Percentiles rank a stretch among this genome's conserved stretches.
phyloP scores from a whole-genome alignment of 2,797 vertebrate species.

The Arctocebus calabarensis region DNA sequence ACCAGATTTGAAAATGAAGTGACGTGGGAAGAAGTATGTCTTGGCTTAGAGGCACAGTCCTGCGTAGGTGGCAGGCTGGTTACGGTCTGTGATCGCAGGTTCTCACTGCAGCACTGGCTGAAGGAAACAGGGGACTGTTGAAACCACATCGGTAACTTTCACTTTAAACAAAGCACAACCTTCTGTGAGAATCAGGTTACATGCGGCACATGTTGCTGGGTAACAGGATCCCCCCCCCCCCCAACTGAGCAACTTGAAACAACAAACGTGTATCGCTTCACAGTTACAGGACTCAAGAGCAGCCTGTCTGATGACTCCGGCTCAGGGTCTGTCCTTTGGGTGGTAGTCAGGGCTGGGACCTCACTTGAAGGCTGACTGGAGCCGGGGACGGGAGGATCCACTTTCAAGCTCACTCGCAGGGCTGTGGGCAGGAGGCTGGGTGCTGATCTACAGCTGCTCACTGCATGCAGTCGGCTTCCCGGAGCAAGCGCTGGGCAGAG shows the following conservation, averaged over 20 bases:
- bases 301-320: too few species aligned
- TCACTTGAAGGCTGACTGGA: neutral
- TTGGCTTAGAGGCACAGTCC: accelerated
- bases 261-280: accelerated
- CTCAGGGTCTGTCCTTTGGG: accelerated
- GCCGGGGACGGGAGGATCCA: too few species aligned
- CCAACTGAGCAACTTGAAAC: neutral
- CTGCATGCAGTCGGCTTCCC: accelerated
- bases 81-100: accelerated
- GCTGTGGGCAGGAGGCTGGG: neutral
- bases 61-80: accelerated
- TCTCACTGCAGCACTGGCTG: too few species aligned
- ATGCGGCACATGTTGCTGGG: neutral
- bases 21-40: neutral
- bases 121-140: accelerated
- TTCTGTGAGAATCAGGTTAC: too few species aligned
- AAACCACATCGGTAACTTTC: accelerated
- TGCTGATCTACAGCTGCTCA: neutral
- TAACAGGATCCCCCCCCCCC: neutral
- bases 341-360: accelerated
- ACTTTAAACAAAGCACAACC: neutral
- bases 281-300: neutral
- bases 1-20: neutral
- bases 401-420: accelerated
- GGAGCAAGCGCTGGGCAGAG: neutral